Conservation (phyloP, 2,113 vertebrate species). For the Phyllostomus hastatus region DNA sequence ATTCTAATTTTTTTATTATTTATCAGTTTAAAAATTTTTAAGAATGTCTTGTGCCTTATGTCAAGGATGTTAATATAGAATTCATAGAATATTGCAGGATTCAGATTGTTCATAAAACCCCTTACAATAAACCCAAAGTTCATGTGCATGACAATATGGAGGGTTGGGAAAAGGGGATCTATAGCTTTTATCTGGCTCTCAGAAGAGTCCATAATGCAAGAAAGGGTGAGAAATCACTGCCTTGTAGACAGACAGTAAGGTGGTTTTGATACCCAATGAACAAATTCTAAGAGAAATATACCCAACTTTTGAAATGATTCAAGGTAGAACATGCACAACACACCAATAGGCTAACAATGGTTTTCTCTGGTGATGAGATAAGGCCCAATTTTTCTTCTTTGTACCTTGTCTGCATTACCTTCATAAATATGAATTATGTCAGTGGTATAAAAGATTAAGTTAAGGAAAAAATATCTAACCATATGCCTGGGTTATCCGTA, state of each 20-base stretch:
- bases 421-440: neutral
- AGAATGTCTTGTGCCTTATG: neutral
- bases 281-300: neutral
- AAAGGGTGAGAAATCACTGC: neutral
- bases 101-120: neutral
- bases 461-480: neutral
- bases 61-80: constrained; percentile 22
- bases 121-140: neutral
- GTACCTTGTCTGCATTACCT: neutral
- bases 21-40: neutral
- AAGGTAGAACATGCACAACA: neutral
- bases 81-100: neutral
- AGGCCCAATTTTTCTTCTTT: neutral
- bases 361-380: neutral
- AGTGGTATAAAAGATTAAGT: constrained; percentile 28
- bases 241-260: neutral
- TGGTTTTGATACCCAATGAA: neutral
- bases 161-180: neutral
- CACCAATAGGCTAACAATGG: neutral
- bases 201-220: neutral
- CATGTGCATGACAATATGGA: neutral
- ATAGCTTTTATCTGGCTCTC: neutral
- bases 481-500: neutral
- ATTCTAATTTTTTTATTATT: constrained; percentile 20
- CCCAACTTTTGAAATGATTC: constrained; percentile 4